Conservation (phyloP, 1,140 invertebrate species). For the Lepidurus arcticus region DNA sequence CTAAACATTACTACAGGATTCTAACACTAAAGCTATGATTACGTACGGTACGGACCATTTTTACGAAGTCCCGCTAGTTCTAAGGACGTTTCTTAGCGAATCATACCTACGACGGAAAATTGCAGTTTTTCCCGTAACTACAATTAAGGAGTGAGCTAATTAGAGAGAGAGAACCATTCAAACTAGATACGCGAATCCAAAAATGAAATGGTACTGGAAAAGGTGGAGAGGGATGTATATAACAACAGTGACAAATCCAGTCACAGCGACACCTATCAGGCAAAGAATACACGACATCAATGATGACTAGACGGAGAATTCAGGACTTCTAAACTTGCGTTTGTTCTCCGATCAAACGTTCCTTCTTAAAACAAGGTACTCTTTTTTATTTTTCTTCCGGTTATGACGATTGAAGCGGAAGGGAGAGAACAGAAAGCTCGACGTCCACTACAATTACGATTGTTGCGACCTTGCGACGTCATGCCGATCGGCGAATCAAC, state of each 20-base stretch:
- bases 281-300: background rate
- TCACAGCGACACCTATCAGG: conserved; percentile 1
- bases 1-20: conserved; percentile 12
- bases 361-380: background rate
- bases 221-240: background rate
- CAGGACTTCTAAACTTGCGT: background rate
- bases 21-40: conserved; percentile 34
- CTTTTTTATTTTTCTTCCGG: background rate
- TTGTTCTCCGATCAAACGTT: background rate
- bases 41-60: conserved; percentile 32
- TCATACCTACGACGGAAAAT: background rate
- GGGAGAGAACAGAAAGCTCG: background rate
- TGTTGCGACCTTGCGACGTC: background rate
- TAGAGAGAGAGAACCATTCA: background rate
- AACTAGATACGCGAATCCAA: background rate
- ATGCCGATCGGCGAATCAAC: background rate
- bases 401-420: background rate
- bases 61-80: background rate
- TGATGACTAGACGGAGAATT: background rate
- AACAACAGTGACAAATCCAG: conserved; percentile 6
- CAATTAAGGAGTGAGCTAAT: background rate
- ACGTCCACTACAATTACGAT: conserved; percentile 3
- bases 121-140: background rate
- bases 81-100: background rate
- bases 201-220: background rate